A percentile compares a stretch with the other conserved stretches of the same genome.
Conservation (phyloP, 30 jellyfish, hydroid and myxozoan genomes). For the Aurelia sp. region DNA sequence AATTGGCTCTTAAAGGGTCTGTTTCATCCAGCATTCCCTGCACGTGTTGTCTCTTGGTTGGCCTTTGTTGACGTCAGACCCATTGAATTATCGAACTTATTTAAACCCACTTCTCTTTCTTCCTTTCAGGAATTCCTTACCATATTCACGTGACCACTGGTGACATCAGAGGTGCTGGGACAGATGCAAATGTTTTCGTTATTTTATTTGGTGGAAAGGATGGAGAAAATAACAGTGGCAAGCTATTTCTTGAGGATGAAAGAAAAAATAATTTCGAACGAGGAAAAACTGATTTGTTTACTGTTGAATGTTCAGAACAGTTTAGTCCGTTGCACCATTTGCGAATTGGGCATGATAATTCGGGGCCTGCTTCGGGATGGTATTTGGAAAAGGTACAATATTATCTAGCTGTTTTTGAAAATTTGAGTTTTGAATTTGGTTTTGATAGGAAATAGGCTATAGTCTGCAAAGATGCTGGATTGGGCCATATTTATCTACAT, state of each 20-base stretch:
- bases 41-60: too few relatives aligned
- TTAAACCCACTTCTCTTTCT: too few relatives aligned
- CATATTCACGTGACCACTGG: constrained; percentile 94
- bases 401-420: too few relatives aligned
- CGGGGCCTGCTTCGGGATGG: constrained; percentile 99
- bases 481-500: too few relatives aligned
- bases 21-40: too few relatives aligned
- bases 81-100: too few relatives aligned
- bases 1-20: too few relatives aligned
- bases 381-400: constrained; percentile 83
- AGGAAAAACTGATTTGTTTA: constrained; percentile 91
- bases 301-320: constrained; percentile 94
- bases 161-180: constrained; percentile 95
- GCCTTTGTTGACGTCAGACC: too few relatives aligned
- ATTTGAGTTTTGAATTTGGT: too few relatives aligned
- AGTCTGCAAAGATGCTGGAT: too few relatives aligned
- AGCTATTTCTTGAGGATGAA: constrained; percentile 89
- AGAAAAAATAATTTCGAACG: constrained; percentile 86
- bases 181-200: constrained; percentile 93
- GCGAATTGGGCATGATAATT: constrained; percentile 95
- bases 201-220: constrained; percentile 91
- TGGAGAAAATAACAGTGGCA: constrained; percentile 96
- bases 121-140: constrained; percentile 80
- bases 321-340: constrained; percentile 94
- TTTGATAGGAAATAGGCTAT: too few relatives aligned